Conservation (phyloP, 92 coral and sea anemone species). For the Scolanthus callimorphus region DNA sequence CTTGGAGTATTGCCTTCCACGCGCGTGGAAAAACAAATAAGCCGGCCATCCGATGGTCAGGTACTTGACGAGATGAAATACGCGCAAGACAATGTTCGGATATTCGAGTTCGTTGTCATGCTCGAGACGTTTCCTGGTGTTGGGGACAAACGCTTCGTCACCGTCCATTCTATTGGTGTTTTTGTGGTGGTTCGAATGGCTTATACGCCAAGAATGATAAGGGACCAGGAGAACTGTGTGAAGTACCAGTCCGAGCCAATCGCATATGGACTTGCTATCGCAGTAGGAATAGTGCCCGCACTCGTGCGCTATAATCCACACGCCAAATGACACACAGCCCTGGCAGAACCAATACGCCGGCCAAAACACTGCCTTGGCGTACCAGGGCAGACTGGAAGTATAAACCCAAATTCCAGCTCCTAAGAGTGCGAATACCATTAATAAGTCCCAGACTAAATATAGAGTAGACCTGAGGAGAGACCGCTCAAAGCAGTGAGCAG, state of each 20-base stretch:
- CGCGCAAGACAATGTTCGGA: conserved; percentile 53
- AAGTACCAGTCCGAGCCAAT: conserved; percentile 62
- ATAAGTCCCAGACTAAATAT: conserved; percentile 55
- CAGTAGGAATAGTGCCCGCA: conserved; percentile 89
- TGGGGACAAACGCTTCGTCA: conserved; percentile 83
- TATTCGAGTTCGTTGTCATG: conserved; percentile 53
- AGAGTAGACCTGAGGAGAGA: conserved; percentile 56
- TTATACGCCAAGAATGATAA: conserved; percentile 79
- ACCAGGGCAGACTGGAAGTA: conserved; percentile 55
- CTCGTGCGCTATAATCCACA: conserved; percentile 89
- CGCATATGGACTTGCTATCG: conserved; percentile 65
- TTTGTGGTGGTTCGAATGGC: conserved; percentile 72
- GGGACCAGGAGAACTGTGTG: conserved; percentile 73
- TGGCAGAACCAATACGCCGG: conserved; percentile 90
- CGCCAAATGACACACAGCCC: conserved; percentile 74
- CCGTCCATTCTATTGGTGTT: conserved; percentile 87
- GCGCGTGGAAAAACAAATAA: conserved; percentile 62
- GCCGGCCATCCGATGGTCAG: conserved; percentile 76
- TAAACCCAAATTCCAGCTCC: conserved; percentile 45
- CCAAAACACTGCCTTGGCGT: conserved; percentile 60
- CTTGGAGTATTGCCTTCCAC: conserved; percentile 49
- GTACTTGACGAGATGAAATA: conserved; percentile 45
- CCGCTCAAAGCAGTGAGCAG: conserved; percentile 79
- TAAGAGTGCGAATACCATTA: conserved; percentile 40
- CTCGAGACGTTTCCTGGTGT: conserved; percentile 51